Evolutionary conservation across 2,888 invertebrate species (phyloP).

Genomic region (Elmis aenea): DNA sequence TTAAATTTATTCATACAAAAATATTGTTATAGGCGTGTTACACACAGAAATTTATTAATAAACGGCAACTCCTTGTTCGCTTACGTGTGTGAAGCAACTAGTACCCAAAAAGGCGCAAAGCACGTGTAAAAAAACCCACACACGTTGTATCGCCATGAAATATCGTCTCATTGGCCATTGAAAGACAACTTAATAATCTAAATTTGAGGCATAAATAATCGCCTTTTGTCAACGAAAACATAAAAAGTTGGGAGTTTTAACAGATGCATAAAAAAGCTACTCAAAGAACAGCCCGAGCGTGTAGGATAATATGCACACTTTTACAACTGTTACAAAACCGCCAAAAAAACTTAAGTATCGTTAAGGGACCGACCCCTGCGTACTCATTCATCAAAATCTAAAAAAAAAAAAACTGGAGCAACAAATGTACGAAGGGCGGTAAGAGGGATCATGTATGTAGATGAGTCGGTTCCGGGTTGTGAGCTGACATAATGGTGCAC

Average conservation of each 20-base stretch:
- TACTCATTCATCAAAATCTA: constrained; percentile 33
- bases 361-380: constrained; percentile 22
- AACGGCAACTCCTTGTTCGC: no score
- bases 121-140: no score
- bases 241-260: constrained; percentile 20
- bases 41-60: no score
- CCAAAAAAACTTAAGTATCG: constrained; percentile 32
- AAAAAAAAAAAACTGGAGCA: constrained; percentile 26
- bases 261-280: constrained; percentile 27
- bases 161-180: no score
- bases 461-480: constrained; percentile 25
- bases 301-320: no score
- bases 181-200: no score
- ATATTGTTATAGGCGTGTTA: no score
- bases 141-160: no score
- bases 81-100: no score
- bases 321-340: constrained; percentile 36
- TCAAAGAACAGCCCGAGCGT: no score
- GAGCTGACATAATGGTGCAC: constrained; percentile 26
- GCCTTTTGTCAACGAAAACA: constrained; percentile 15
- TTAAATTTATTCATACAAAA: no score
- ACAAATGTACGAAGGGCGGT: constrained; percentile 18
- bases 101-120: no score
- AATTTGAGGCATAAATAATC: constrained; percentile 5
- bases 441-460: constrained; percentile 21